Evolutionary conservation across 64 coral and sea anemone species (phyloP).

Genomic region (Dendrophyllia cribrosa): DNA sequence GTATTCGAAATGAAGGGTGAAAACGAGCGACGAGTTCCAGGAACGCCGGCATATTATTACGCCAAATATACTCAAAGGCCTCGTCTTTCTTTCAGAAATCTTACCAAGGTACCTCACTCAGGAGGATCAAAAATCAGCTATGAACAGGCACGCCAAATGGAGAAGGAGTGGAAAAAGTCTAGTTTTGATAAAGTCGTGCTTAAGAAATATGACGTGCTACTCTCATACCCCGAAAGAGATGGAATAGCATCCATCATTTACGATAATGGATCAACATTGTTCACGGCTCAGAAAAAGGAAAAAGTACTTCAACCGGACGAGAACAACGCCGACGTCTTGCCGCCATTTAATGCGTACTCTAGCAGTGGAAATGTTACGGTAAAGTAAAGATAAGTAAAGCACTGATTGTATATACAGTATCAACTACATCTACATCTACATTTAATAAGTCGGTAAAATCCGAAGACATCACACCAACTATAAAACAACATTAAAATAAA

Average conservation of each 20-base stretch:
- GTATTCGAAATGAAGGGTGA: too few species aligned
- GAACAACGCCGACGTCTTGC: slow-evolving; percentile 59
- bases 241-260: slow-evolving; percentile 57
- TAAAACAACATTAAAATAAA: too few species aligned
- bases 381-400: background rate
- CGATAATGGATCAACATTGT: slow-evolving; percentile 16
- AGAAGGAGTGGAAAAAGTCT: slow-evolving; percentile 48
- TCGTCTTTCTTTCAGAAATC: slow-evolving; percentile 52
- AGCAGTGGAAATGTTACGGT: slow-evolving; percentile 82
- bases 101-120: slow-evolving; percentile 75
- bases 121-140: slow-evolving; percentile 74
- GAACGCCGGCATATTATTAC: too few species aligned
- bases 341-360: slow-evolving; percentile 85
- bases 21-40: too few species aligned
- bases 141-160: slow-evolving; percentile 66
- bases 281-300: slow-evolving; percentile 57
- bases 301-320: slow-evolving; percentile 62
- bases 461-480: too few species aligned
- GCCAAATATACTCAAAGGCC: too few species aligned
- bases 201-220: slow-evolving; percentile 72
- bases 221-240: slow-evolving; percentile 83
- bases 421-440: too few species aligned
- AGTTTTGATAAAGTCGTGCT: slow-evolving; percentile 81
- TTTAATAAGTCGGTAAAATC: too few species aligned
- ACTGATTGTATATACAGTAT: too few species aligned